phyloP scores from a whole-genome alignment of 2,113 vertebrate genomes.

The Megatriorchis doriae region DNA sequence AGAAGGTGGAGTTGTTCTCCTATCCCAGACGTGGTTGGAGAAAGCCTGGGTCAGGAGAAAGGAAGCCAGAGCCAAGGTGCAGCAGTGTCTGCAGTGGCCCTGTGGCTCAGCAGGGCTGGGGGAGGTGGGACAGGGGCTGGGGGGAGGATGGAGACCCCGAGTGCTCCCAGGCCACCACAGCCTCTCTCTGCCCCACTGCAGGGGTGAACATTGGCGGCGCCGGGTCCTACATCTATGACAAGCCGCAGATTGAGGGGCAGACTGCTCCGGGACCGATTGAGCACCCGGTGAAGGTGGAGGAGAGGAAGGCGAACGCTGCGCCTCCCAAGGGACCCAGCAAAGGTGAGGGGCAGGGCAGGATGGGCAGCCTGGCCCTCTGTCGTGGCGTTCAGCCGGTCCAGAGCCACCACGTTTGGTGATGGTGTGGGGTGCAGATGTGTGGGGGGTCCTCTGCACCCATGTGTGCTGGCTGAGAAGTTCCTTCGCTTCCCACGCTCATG shows the following conservation, averaged over 20 bases:
- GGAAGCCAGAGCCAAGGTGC: rapidly evolving
- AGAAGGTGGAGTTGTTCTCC: constrained; percentile 41
- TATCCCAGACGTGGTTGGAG: not conserved
- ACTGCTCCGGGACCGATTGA: constrained; percentile 57
- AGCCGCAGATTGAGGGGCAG: constrained; percentile 74
- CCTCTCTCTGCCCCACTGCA: constrained; percentile 29
- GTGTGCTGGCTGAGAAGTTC: not conserved
- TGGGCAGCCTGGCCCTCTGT: not conserved
- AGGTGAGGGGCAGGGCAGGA: constrained; percentile 71
- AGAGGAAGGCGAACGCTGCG: constrained; percentile 69
- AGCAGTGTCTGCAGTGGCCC: rapidly evolving
- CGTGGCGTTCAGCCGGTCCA: rapidly evolving
- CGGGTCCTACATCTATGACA: constrained; percentile 93
- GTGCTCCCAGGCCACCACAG: not conserved
- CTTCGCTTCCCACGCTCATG: not conserved
- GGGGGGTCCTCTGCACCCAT: rapidly evolving
- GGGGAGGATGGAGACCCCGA: rapidly evolving
- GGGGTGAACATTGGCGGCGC: constrained; percentile 95
- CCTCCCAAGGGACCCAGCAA: constrained; percentile 82
- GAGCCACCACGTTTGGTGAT: rapidly evolving
- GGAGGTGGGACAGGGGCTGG: not conserved
- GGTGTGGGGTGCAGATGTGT: not conserved
- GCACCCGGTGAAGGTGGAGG: constrained; percentile 76
- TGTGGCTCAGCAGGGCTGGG: not conserved
- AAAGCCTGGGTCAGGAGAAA: not conserved